Evolutionary conservation across 2,888 invertebrate species (phyloP).

Genomic region (Nasonovia ribisnigri): DNA sequence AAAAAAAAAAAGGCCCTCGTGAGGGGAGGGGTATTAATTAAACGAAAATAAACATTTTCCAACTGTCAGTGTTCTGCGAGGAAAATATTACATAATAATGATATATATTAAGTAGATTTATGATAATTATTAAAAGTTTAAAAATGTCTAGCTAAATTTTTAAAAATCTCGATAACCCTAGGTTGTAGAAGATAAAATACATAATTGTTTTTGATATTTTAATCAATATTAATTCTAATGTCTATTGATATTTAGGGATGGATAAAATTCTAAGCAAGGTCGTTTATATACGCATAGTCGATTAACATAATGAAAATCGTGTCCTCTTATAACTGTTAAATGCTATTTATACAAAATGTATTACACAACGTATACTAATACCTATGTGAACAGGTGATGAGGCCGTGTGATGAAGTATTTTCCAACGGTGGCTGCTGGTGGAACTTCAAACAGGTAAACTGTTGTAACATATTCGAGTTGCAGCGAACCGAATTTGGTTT

Average conservation of each 20-base stretch:
- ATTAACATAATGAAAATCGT: not conserved
- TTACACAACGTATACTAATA: not conserved
- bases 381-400: constrained; percentile 67
- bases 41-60: not conserved
- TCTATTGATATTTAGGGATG: not conserved
- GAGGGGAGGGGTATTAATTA: too few relatives aligned
- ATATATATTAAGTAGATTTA: not conserved
- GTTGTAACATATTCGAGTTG: constrained; percentile 71
- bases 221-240: not conserved
- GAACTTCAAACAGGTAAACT: constrained; percentile 70
- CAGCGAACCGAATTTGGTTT: constrained; percentile 72
- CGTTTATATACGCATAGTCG: not conserved
- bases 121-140: not conserved
- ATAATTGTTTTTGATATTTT: not conserved
- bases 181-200: not conserved
- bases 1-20: too few relatives aligned
- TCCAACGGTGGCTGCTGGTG: constrained; percentile 70
- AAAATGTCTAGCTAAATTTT: not conserved
- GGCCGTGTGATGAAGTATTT: constrained; percentile 71
- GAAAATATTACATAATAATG: not conserved
- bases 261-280: not conserved
- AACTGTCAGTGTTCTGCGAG: not conserved
- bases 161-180: not conserved
- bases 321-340: not conserved
- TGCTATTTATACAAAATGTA: not conserved